Evolutionary conservation across 2,797 vertebrate species (phyloP).

Genomic region (Platyrinchus mystaceus): DNA sequence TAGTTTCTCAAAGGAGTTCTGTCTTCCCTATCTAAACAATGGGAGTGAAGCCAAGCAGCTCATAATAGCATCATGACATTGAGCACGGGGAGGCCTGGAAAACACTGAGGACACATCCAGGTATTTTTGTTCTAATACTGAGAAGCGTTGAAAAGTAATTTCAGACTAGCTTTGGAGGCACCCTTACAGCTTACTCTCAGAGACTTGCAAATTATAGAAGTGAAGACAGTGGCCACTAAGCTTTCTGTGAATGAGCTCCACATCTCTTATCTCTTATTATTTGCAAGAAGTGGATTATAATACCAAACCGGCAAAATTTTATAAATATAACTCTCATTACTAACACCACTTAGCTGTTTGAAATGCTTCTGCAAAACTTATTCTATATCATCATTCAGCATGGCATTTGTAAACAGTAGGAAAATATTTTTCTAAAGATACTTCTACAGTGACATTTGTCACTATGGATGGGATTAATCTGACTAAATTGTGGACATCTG

Average conservation of each 20-base stretch:
- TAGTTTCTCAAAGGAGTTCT: background rate
- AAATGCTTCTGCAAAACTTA: background rate
- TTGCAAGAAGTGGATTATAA: background rate
- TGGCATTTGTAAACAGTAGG: background rate
- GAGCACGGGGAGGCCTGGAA: background rate
- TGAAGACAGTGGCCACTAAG: background rate
- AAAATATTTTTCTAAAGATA: background rate
- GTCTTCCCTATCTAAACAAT: background rate
- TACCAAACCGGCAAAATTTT: background rate
- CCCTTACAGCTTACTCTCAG: background rate
- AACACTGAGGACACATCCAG: background rate
- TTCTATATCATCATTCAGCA: background rate
- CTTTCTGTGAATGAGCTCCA: background rate
- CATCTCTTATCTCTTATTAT: background rate
- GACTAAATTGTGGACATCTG: background rate
- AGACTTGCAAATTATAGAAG: background rate
- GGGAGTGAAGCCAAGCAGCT: background rate
- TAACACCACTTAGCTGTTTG: background rate
- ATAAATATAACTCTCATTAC: background rate
- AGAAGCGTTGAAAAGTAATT: background rate
- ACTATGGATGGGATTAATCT: background rate
- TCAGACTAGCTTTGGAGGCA: background rate
- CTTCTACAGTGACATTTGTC: background rate
- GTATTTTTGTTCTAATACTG: background rate
- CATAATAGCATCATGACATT: accelerated